phyloP scores from a whole-genome alignment of 2,113 vertebrate species.

The Melanocharis versteri region DNA sequence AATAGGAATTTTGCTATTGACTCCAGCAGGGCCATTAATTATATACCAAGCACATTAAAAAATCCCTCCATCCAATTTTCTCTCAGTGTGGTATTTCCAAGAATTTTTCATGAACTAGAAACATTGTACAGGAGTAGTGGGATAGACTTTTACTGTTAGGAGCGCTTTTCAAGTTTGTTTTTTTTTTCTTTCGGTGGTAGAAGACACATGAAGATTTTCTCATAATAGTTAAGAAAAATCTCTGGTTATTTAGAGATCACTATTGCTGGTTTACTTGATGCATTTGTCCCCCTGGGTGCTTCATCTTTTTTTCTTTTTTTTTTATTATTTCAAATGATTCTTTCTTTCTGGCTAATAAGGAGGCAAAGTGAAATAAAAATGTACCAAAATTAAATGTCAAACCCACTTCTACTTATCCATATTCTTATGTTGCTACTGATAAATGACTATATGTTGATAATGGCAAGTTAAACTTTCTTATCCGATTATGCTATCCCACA shows the following conservation, averaged over 20 bases:
- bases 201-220: not conserved
- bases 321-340: conserved; percentile 15
- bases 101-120: not conserved
- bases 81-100: not conserved
- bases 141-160: not conserved
- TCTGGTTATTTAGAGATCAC: not conserved
- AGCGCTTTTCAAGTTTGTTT: not conserved
- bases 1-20: not conserved
- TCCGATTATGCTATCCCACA: not conserved
- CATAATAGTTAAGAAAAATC: not conserved
- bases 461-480: not conserved
- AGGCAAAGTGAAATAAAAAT: conserved; percentile 20
- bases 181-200: not conserved
- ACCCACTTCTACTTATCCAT: not conserved
- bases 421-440: not conserved
- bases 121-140: not conserved
- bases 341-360: not conserved
- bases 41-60: not conserved
- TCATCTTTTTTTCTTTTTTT: conserved; percentile 26
- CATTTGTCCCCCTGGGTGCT: conserved; percentile 9
- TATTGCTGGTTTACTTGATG: not conserved
- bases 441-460: not conserved
- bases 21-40: not conserved
- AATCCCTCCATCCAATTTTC: not conserved
- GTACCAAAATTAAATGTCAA: not conserved